phyloP scores from a whole-genome alignment of 2,888 invertebrate species.

The Cylloceria caligata region DNA sequence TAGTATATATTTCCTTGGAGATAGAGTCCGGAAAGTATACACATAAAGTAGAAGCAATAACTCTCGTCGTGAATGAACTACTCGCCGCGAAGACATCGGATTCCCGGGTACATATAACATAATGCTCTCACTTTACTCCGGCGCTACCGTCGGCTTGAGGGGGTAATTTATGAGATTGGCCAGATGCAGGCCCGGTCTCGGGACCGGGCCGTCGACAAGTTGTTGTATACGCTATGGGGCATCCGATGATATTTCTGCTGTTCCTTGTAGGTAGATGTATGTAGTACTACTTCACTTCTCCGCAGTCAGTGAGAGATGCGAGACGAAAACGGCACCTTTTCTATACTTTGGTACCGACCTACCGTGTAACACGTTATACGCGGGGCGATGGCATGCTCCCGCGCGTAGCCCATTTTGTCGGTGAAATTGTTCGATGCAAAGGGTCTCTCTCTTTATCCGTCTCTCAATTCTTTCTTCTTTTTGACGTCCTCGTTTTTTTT shows the following conservation, averaged over 20 bases:
- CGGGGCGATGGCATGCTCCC: constrained; percentile 49
- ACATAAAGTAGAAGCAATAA: constrained; percentile 59
- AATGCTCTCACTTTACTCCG: constrained; percentile 30
- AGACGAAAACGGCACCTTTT: constrained; percentile 17
- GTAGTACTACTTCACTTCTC: constrained; percentile 52
- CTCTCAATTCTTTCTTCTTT: constrained; percentile 34
- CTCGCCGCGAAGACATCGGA: constrained; percentile 62
- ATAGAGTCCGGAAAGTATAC: constrained; percentile 33
- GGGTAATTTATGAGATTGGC: constrained; percentile 78
- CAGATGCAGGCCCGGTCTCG: constrained; percentile 66
- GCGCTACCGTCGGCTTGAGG: constrained; percentile 53
- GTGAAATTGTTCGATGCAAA: constrained; percentile 77
- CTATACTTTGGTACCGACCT: constrained; percentile 1
- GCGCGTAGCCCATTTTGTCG: constrained; percentile 74
- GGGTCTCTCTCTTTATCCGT: constrained; percentile 63
- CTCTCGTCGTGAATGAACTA: constrained; percentile 68
- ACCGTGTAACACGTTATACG: constrained; percentile 56
- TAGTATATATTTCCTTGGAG: constrained; percentile 34
- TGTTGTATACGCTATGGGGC: constrained; percentile 38
- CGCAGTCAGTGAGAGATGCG: neutral
- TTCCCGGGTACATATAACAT: constrained; percentile 57
- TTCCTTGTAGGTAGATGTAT: constrained; percentile 8
- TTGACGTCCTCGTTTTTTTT: constrained; percentile 23
- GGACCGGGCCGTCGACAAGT: constrained; percentile 70
- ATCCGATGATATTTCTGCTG: constrained; percentile 48